Percentiles rank a stretch among this genome's conserved stretches.
Evolutionary conservation across 2,113 vertebrate species (phyloP).

Genomic region (Cyphotilapia sp.): DNA sequence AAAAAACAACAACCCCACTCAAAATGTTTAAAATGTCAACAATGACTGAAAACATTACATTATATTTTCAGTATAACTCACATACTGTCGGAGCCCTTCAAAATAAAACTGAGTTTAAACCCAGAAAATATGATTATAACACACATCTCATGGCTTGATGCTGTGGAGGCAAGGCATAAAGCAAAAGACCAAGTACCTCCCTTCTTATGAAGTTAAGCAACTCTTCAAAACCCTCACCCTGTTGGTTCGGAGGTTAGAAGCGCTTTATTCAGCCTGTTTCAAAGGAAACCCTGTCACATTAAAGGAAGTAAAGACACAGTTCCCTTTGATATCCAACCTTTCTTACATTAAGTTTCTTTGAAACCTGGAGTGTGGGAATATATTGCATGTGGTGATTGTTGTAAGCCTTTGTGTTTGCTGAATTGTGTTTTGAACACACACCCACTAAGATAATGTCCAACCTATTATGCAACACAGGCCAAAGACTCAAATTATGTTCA

Average conservation of each 20-base stretch:
- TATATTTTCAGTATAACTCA: not conserved
- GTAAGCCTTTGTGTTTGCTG: not conserved
- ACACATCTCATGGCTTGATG: not conserved
- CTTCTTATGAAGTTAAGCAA: not conserved
- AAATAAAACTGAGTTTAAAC: not conserved
- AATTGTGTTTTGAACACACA: not conserved
- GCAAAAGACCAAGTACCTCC: not conserved
- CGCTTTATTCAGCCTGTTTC: not conserved
- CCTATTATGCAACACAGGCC: not conserved
- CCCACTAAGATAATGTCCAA: not conserved
- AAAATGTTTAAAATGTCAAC: not conserved
- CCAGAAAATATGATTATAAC: not conserved
- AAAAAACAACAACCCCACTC: accelerated
- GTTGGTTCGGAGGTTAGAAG: not conserved
- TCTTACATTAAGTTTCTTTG: not conserved
- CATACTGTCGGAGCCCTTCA: not conserved
- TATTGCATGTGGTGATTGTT: not conserved
- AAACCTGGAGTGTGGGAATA: not conserved
- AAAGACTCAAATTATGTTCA: not conserved
- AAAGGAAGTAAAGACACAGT: not conserved
- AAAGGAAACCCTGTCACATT: not conserved
- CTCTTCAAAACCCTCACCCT: not conserved
- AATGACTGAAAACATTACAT: not conserved
- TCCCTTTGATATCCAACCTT: not conserved
- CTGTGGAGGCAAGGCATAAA: not conserved